These are phyloP conservation scores for Dermatophagoides farinae DNA, from an alignment of 1,140 invertebrate genomes.

Conservation along the genomic window DNA sequence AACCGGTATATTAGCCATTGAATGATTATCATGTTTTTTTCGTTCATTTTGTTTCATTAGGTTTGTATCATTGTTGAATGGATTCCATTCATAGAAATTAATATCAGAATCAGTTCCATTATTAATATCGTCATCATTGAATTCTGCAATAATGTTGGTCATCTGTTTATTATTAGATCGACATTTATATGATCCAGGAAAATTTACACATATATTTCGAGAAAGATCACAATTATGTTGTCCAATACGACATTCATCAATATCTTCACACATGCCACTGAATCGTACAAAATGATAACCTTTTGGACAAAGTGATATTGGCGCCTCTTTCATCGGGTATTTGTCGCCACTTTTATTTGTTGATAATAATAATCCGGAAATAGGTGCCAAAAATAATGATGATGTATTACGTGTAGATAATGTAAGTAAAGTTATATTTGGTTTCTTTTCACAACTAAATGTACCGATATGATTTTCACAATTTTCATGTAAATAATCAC, in stretches of 20 bases:
- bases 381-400: neutral
- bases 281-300: conserved; percentile 4
- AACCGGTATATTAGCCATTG: neutral
- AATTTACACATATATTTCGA: conserved; percentile 25
- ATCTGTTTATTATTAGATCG: neutral
- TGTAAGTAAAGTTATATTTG: neutral
- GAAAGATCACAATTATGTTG: conserved; percentile 12
- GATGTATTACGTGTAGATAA: neutral
- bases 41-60: neutral
- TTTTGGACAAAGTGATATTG: neutral
- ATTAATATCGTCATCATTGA: neutral
- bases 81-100: neutral
- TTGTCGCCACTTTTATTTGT: neutral
- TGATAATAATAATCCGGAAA: neutral
- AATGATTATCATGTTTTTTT: neutral
- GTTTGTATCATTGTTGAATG: neutral
- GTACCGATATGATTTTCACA: conserved; percentile 2
- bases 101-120: neutral
- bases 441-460: neutral
- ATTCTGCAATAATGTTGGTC: neutral
- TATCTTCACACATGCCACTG: conserved; percentile 19
- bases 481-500: neutral
- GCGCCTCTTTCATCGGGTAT: too few species aligned
- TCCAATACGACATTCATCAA: conserved; percentile 25
- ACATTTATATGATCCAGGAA: conserved; percentile 27